Base-by-base conservation (phyloP, 2,797 vertebrate species). In the Vireo griseus region DNA sequence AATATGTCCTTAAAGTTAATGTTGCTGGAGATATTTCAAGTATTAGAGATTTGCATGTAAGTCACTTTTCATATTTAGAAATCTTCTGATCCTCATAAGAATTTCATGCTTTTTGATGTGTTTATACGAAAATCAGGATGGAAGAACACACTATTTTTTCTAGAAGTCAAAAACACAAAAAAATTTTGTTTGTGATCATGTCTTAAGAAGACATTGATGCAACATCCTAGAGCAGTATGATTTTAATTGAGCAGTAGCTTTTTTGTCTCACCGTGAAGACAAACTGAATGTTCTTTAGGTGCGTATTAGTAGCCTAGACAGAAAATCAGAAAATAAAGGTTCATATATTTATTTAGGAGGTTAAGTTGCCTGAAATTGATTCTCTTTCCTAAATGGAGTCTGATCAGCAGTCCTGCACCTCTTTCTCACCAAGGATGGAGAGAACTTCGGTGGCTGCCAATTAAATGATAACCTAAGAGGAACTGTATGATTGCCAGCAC, bases 1-100 rank as follows among this genome's bases (percentile, higher is more conserved):
- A 76, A 90, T 61, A n/a, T 71, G 29, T 44, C 40, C 94, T 95
- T 95, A 92, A 92, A 88, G 40, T 78, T 90, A 77, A 76, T 77
- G 31, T 79, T 91, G 39, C 69, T 55, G 40, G 51, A 86, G 54
- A 61, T 74, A 50, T 78, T 91, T 84, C 76, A 73, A 61, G 33
- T 72, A 62, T 66, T 63, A 81, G 47, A 72, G 52, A 88, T 54
- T 21, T 54, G 28, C 26, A n/a, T 0, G 0, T 68, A 77, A 90
- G 12, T 72, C 12, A 69, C 39, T 88, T 88, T 57, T 78, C 16
- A 10, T 90, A 39, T 77, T 67, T 19, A 82, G 29, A 59, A n/a
- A 16, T 76, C 40, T 72, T 84, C 51, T 81, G 21, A 94, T 86
- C 66, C 48, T 91, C 26, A 5, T 26, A 78, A 62, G 51, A 69